These are phyloP conservation scores for Macaria liturata DNA, from an alignment of 2,888 invertebrate species.

Conservation along the genomic window DNA sequence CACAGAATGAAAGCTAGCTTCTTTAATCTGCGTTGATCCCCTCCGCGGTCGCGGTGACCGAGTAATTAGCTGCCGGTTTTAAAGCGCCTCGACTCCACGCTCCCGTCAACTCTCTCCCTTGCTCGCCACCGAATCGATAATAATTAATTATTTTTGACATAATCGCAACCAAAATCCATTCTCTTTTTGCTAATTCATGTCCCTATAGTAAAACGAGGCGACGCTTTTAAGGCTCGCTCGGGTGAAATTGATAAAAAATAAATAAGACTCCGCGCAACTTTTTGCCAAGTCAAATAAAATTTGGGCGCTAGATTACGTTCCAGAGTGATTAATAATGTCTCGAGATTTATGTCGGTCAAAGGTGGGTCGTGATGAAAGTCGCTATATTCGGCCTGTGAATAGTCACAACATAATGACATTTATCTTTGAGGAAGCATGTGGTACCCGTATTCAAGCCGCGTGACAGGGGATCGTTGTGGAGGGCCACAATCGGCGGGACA, in stretches of 20 bases:
- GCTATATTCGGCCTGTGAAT: slow-evolving; percentile 26
- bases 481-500: slow-evolving; percentile 63
- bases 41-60: slow-evolving; percentile 52
- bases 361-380: slow-evolving; percentile 27
- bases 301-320: slow-evolving; percentile 57
- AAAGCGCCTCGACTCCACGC: slow-evolving; percentile 59
- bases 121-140: slow-evolving; percentile 82
- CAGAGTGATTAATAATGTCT: slow-evolving; percentile 69
- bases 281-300: slow-evolving; percentile 76
- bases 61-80: slow-evolving; percentile 79
- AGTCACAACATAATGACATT: slow-evolving; percentile 34
- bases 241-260: slow-evolving; percentile 82
- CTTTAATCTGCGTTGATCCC: slow-evolving; percentile 51
- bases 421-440: slow-evolving; percentile 48
- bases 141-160: slow-evolving; percentile 90
- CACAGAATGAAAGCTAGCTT: slow-evolving; percentile 1
- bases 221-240: slow-evolving; percentile 73
- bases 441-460: slow-evolving; percentile 56
- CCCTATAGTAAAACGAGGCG: slow-evolving; percentile 82
- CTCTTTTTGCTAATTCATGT: slow-evolving; percentile 88
- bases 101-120: slow-evolving; percentile 75
- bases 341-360: slow-evolving; percentile 39
- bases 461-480: slow-evolving; percentile 75
- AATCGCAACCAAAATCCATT: slow-evolving; percentile 86
- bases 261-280: slow-evolving; percentile 72